Evolutionary conservation across 2,888 invertebrate genomes (phyloP), one percentile per base, ranked within the genome.

Genomic region (Rhogogaster chlorosoma): DNA sequence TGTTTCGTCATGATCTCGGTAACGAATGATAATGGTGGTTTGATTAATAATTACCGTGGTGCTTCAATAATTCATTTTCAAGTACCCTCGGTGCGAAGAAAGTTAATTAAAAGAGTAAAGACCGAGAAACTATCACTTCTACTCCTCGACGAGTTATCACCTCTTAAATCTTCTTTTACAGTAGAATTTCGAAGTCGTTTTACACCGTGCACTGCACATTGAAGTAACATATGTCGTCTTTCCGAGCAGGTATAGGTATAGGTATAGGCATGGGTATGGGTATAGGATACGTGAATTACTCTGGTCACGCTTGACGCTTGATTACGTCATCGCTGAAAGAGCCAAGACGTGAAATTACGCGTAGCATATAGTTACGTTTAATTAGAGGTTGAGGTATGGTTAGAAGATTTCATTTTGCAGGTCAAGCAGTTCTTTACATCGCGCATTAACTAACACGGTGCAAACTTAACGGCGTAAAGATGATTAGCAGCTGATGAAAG

Each of bases 281-380:
- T 32, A 49, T n/a, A n/a, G n/a, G 10, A 29, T 49, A 49, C 26
- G 36, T 53, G 77, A 77, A 77, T 77, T 77, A 53, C 77, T n/a
- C 53, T 18, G 53, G 77, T 77, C 77, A 77, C 49, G 77, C 49
- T 77, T 77, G 29, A 77, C 77, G 77, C 49, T 77, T 29, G 29
- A 53, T 77, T 53, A 77, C 77, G 77, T 77, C 77, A 77, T 29
- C 77, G 77, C 77, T 77, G 32, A 77, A 38, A 49, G n/a, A 49
- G 53, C 22, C 29, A 32, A 77, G 49, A 53, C 77, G 77, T 32
- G 53, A 77, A 77, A 77, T 53, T 49, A 53, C 77, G 49, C n/a
- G 53, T 49, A 12, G 77, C 49, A 22, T 53, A 77, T 53, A 77
- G 77, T 29, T 53, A 77, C 26, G 29, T 77, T 49, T 53, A 32